A percentile compares a stretch with the other conserved stretches of the same genome.
These are phyloP conservation scores for Ormia ochracea DNA, from an alignment of 2,888 invertebrate species.

Conservation along the genomic window DNA sequence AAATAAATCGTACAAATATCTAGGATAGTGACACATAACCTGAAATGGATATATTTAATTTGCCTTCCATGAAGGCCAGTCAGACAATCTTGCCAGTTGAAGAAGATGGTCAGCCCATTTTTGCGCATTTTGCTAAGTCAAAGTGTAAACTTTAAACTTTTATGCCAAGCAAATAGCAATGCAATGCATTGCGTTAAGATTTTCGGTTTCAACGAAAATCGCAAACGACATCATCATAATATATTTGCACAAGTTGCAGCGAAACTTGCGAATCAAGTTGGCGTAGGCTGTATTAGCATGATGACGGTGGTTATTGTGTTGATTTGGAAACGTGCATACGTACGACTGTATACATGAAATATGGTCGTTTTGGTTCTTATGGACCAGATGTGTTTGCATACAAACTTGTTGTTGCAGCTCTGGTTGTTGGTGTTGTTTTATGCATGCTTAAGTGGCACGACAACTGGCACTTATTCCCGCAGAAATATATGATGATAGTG, in stretches of 20 bases:
- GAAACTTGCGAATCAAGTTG: constrained; percentile 32
- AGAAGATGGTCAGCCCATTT: constrained; percentile 9
- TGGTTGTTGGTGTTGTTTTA: constrained; percentile 42
- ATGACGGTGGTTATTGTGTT: constrained; percentile 6
- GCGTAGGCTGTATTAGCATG: constrained; percentile 56
- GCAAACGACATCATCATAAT: constrained; percentile 58
- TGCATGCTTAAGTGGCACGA: constrained; percentile 62
- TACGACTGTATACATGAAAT: constrained; percentile 41
- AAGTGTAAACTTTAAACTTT: constrained; percentile 58
- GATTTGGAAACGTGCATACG: constrained; percentile 12
- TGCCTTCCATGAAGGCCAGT: no score
- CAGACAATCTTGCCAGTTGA: no score
- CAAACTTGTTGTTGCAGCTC: constrained; percentile 34
- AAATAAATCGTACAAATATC: no score
- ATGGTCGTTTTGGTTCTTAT: constrained; percentile 49
- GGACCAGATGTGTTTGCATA: constrained; percentile 61
- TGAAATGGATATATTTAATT: no score
- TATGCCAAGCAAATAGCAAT: constrained; percentile 44
- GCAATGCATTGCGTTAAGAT: constrained; percentile 55
- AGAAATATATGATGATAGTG: constrained; percentile 54
- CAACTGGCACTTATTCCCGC: constrained; percentile 60
- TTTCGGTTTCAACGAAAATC: constrained; percentile 36
- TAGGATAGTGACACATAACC: no score
- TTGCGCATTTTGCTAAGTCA: constrained; percentile 18
- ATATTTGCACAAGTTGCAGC: constrained; percentile 45